Base-by-base conservation (phyloP, 1,140 invertebrate genomes). In the Drosophila repletoides region DNA sequence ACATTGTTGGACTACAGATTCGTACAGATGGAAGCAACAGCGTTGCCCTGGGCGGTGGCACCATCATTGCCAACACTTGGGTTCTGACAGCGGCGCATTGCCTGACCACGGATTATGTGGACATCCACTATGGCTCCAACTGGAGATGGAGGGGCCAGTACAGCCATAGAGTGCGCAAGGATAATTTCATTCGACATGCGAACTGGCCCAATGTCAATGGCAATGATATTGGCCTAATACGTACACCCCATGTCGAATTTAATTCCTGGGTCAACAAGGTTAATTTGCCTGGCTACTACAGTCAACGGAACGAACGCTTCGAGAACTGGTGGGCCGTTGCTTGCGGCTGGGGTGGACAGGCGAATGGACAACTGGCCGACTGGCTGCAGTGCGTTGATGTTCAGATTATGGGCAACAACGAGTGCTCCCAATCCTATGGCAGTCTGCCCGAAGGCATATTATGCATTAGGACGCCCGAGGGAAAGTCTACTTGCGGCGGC, bases 31-130 rank as follows among this genome's bases (percentile, higher is more conserved):
- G 89, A 0, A 61, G 59, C 31, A 76, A 90, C 53, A 6, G 12
- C 0, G 12, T 31, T 4, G 55, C 43, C 10, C 45, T 91, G 55
- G 79, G 94, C 60, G 93, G 93, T 1, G 94, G 92, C 3, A 92
- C 91, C 12, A 77, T 94, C 26, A 91, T 94, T 14, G 90, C 83
- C 46, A 68, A 87, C 41, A 56, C 88, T 10, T 93, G 91, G 91
- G 81, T 93, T 0, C 63, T 94, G 28, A 92, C 92, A 2, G 93
- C 93, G 2, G 93, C 93, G 3, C 93, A 94, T 70, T 94, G 93
- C 55, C 36, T 76, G 10, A 51, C 52, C 24, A 55, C 52, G 2
- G 41, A 81, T 41, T 66, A 53, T 26, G 81, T 66, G 15, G 72
- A 68, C 12, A 71, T 87, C 17, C 45, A 88, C 34, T 84, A 87